These are phyloP conservation scores for Cavia aperea DNA, from an alignment of 2,113 vertebrate genomes.

Conservation along the genomic window DNA sequence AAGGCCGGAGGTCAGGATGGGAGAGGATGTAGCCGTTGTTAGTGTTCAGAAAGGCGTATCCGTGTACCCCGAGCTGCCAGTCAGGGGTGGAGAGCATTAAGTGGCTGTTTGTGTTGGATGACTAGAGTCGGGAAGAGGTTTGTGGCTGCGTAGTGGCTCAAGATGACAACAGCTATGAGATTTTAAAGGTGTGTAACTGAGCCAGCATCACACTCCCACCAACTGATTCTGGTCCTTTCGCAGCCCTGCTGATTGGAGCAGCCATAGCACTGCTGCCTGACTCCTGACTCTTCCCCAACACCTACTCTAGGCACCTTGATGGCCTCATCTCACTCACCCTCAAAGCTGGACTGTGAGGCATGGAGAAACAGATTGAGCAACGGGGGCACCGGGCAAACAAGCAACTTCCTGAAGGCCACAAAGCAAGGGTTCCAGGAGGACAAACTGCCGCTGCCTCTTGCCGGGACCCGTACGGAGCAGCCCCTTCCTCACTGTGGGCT, in stretches of 20 bases:
- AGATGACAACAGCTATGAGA: not conserved
- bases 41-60: conserved; percentile 92
- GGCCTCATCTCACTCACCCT: not conserved
- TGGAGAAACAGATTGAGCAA: not conserved
- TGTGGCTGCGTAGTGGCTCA: fast-evolving
- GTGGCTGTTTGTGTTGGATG: not conserved
- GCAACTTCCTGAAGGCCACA: not conserved
- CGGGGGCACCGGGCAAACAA: not conserved
- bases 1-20: conserved; percentile 91
- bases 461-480: fast-evolving
- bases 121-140: no score
- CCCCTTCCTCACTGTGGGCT: not conserved
- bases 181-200: not conserved
- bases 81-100: conserved; percentile 21
- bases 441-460: no score
- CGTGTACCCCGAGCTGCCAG: conserved; percentile 90
- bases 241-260: no score
- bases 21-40: conserved; percentile 98
- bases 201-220: not conserved
- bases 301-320: not conserved
- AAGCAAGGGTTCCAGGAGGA: not conserved
- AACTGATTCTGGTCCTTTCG: not conserved
- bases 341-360: not conserved
- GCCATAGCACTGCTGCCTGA: no score
- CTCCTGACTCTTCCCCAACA: not conserved